Base-by-base conservation (phyloP, 2,113 vertebrate genomes). In the Thalassarche chlororhynchos region DNA sequence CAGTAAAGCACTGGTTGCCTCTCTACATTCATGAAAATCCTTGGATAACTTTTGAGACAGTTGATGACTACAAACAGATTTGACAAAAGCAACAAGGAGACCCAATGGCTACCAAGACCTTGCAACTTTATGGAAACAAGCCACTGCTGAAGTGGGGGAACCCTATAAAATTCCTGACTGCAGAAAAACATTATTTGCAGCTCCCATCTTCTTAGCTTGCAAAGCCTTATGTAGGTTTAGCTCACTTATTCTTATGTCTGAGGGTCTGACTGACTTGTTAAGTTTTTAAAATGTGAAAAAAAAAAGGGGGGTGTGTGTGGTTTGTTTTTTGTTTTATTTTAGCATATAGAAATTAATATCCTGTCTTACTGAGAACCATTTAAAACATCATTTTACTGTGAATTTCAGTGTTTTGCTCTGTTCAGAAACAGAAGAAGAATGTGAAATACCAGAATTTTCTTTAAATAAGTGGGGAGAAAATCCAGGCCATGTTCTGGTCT, bases 21-120 rank as follows among this genome's bases (percentile, higher is more conserved):
- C 36, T 88, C 32, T 40, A 16, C 46, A 74, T 88, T 89, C 70
- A 58, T n/a, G 51, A 89, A 92, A 92, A 92, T 87, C 86, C 55
- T 77, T 77, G 36, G 80, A 44, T 26, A 84, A 80, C 34, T 92
- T 95, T 78, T 77, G 36, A 65, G 49, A 77, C 36, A 74, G 36
- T 5, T n/a, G 26, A 52, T 61, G 38, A 34, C 44, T 72, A 17
- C 19, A 77, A 88, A 76, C 7, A 79, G 9, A 8, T 76, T 71
- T 90, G 49, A 83, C 17, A 84, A 77, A 69, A 74, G 13, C 12
- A 74, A 34, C 3, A 44, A 80, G 34, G 44, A 80, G 21, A 90
- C 7, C 8, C 15, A 57, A 42, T 11, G 24, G 15, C 19, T 71
- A 32, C 26, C 32, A 38, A 80, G 42, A 20, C 20, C 16, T 52